These are phyloP conservation scores for Clivina fossor DNA, from an alignment of 2,888 invertebrate genomes.

Conservation along the genomic window DNA sequence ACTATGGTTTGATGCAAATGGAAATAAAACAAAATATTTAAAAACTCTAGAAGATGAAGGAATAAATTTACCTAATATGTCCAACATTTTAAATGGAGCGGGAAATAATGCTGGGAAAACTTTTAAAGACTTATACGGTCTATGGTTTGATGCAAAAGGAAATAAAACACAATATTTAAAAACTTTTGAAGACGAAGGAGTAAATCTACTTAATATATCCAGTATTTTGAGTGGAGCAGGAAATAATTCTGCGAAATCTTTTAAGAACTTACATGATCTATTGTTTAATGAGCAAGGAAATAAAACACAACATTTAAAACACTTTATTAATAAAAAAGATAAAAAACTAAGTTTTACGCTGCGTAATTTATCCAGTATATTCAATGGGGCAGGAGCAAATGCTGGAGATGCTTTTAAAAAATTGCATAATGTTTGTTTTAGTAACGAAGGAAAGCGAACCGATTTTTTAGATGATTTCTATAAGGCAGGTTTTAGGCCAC, in stretches of 20 bases:
- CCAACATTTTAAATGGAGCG: conserved; percentile 14
- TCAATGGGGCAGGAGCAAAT: conserved; percentile 14
- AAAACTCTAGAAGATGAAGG: conserved; percentile 11
- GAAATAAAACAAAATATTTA: too few species aligned
- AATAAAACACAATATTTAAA: conserved; percentile 19
- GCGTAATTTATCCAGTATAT: conserved; percentile 27
- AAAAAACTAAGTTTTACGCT: conserved; percentile 39
- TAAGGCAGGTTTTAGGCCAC: conserved; percentile 17
- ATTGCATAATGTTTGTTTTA: conserved; percentile 17
- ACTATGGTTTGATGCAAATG: too few species aligned
- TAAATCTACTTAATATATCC: conserved; percentile 15
- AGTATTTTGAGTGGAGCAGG: conserved; percentile 17
- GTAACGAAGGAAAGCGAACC: conserved; percentile 9
- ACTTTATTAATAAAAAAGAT: conserved; percentile 38
- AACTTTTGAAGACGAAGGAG: too few species aligned
- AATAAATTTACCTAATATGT: conserved; percentile 11
- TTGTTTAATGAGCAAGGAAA: too few species aligned
- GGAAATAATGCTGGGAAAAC: conserved; percentile 9
- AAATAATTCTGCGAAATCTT: conserved; percentile 16
- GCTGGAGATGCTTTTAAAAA: conserved; percentile 16
- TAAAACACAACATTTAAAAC: conserved; percentile 34
- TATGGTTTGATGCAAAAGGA: conserved; percentile 14
- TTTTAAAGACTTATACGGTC: conserved; percentile 16
- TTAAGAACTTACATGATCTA: conserved; percentile 13
- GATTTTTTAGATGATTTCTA: conserved; percentile 19